Conservation (phyloP, 2,888 invertebrate species). For the Agrochola macilenta region DNA sequence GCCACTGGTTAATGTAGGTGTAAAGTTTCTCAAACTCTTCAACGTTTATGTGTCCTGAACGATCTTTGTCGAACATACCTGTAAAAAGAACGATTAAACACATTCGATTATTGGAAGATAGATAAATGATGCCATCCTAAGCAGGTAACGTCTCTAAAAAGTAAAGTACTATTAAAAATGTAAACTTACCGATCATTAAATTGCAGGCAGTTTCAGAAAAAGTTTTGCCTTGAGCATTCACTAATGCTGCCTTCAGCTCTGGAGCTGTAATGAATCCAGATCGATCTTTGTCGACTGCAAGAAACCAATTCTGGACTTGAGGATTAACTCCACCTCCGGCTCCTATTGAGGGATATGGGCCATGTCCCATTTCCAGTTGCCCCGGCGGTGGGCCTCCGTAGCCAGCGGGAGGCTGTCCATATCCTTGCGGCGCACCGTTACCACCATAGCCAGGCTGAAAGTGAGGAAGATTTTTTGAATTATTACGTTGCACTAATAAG, state of each 20-base stretch:
- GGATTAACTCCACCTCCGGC: slow-evolving; percentile 91
- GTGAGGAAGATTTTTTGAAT: slow-evolving; percentile 1
- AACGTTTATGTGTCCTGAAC: slow-evolving; percentile 95
- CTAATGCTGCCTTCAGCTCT: slow-evolving; percentile 95
- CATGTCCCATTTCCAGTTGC: slow-evolving; percentile 85
- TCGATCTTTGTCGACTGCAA: slow-evolving; percentile 95
- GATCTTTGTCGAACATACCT: slow-evolving; percentile 97
- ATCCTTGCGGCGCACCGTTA: slow-evolving; percentile 54
- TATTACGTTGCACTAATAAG: background rate
- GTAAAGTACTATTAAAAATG: background rate
- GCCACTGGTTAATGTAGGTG: slow-evolving; percentile 97
- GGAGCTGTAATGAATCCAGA: slow-evolving; percentile 95
- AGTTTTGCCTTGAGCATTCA: slow-evolving; percentile 96
- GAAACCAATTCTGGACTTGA: slow-evolving; percentile 96
- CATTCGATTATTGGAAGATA: background rate
- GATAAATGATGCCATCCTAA: background rate
- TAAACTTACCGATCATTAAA: slow-evolving; percentile 94
- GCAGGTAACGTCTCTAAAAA: background rate
- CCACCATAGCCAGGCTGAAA: slow-evolving; percentile 66
- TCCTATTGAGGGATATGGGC: slow-evolving; percentile 88
- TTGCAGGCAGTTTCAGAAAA: slow-evolving; percentile 96
- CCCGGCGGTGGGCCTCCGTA: slow-evolving; percentile 70
- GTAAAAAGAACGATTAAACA: slow-evolving; percentile 58
- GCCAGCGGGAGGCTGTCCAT: slow-evolving; percentile 66
- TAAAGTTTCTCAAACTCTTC: slow-evolving; percentile 96